These are phyloP conservation scores for Oreotragus oreotragus DNA, from an alignment of 2,113 vertebrate genomes.

Conservation along the genomic window DNA sequence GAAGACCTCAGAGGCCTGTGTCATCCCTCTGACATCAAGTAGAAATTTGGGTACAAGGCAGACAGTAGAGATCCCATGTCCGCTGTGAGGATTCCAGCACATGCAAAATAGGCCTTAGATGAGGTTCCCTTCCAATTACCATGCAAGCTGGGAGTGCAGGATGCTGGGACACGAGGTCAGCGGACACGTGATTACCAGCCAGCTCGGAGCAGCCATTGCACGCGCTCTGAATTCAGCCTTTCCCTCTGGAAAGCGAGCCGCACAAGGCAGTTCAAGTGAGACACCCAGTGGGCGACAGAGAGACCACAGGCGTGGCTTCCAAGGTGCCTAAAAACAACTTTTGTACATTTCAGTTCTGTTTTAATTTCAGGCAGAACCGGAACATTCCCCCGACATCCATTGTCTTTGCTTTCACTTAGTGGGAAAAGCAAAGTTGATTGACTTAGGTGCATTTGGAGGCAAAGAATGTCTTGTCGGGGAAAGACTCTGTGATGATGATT, in stretches of 20 bases:
- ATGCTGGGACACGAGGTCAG: too few relatives aligned
- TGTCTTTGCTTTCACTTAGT: neutral
- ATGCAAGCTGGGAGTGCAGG: rapidly evolving
- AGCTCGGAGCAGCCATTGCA: rapidly evolving
- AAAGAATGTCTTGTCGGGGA: neutral
- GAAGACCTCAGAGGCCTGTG: neutral
- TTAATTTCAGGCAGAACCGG: neutral
- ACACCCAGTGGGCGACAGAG: rapidly evolving
- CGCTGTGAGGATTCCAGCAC: neutral
- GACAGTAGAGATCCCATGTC: neutral
- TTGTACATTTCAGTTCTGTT: neutral
- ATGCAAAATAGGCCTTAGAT: rapidly evolving
- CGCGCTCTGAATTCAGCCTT: neutral
- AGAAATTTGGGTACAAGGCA: neutral
- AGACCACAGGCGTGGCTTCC: neutral
- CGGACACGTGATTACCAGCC: neutral
- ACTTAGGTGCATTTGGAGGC: neutral
- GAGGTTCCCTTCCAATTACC: neutral
- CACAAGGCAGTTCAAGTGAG: neutral
- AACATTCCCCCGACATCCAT: neutral
- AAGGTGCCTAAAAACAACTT: neutral
- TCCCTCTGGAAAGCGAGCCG: neutral
- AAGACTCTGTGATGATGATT: neutral
- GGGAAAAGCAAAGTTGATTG: neutral
- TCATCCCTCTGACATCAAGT: neutral